A percentile compares a stretch with the other conserved stretches of the same genome.
Evolutionary conservation across 92 coral and sea anemone species (phyloP).

Genomic region (Actinernus sp.): DNA sequence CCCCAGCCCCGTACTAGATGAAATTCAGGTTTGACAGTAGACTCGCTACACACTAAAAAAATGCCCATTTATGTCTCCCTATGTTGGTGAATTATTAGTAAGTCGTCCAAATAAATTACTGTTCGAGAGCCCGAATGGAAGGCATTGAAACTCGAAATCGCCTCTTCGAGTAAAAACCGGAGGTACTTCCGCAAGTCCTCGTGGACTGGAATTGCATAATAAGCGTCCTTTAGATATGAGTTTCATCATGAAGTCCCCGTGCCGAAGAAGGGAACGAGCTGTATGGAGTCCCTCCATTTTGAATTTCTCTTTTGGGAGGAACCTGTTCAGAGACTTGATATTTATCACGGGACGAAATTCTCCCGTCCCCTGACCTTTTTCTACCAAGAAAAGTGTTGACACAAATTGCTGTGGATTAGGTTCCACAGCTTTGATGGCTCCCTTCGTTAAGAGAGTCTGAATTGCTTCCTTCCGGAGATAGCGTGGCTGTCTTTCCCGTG

Average conservation of each 20-base stretch:
- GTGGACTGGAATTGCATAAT: too few species aligned
- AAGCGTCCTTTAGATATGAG: too few species aligned
- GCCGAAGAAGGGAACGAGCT: constrained; percentile 39
- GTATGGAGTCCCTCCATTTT: too few species aligned
- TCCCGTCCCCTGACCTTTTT: constrained; percentile 17
- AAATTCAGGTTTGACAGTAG: background rate
- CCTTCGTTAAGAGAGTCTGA: constrained; percentile 31
- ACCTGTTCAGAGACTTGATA: constrained; percentile 42
- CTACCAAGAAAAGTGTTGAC: constrained; percentile 26
- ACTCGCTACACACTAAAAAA: background rate
- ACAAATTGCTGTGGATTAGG: constrained; percentile 49
- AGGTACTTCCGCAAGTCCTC: too few species aligned
- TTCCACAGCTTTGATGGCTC: constrained; percentile 14
- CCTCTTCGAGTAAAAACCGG: background rate
- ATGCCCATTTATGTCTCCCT: background rate
- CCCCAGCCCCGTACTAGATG: background rate
- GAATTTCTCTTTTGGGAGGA: constrained; percentile 56
- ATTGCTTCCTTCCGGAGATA: constrained; percentile 39
- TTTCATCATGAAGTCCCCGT: constrained; percentile 36
- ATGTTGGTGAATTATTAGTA: background rate
- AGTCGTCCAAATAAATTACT: background rate
- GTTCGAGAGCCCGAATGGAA: background rate
- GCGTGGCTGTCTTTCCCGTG: constrained; percentile 18
- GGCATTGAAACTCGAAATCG: background rate
- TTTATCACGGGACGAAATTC: constrained; percentile 45